Evolutionary conservation across 2,797 vertebrate species (phyloP).

Genomic region (Rachycentron canadum): DNA sequence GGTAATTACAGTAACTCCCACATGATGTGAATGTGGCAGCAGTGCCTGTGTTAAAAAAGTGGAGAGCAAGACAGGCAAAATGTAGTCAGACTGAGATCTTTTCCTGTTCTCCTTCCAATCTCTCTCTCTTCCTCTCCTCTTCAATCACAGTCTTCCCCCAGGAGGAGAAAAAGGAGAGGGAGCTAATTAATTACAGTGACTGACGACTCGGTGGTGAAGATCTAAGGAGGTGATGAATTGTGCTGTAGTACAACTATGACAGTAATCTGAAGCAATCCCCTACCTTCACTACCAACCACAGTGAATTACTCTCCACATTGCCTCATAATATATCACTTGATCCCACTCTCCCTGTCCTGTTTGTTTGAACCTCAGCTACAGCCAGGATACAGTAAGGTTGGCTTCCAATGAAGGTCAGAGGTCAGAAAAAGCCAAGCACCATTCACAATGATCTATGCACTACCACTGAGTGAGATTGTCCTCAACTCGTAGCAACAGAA

Average conservation of each 20-base stretch:
- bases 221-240: constrained; percentile 70
- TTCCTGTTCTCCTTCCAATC: constrained; percentile 20
- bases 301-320: constrained; percentile 31
- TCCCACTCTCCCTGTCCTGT: constrained; percentile 6
- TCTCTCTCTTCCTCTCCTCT: constrained; percentile 42
- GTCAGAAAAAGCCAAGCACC: constrained; percentile 17
- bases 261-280: constrained; percentile 70
- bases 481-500: constrained; percentile 18
- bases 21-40: not conserved
- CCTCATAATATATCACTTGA: constrained; percentile 44
- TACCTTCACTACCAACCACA: constrained; percentile 43
- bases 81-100: constrained; percentile 29
- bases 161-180: constrained; percentile 51
- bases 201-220: constrained; percentile 62
- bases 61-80: constrained; percentile 10
- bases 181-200: constrained; percentile 77
- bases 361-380: constrained; percentile 11
- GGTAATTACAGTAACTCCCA: constrained; percentile 21
- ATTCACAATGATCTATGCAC: constrained; percentile 14
- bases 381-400: constrained; percentile 4
- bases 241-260: constrained; percentile 58
- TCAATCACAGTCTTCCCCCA: constrained; percentile 40
- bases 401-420: constrained; percentile 36
- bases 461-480: not conserved
- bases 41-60: constrained; percentile 11